A percentile compares a stretch with the other conserved stretches of the same genome.
phyloP scores from a whole-genome alignment of 1,140 invertebrate species.

The Drosophila insularis region DNA sequence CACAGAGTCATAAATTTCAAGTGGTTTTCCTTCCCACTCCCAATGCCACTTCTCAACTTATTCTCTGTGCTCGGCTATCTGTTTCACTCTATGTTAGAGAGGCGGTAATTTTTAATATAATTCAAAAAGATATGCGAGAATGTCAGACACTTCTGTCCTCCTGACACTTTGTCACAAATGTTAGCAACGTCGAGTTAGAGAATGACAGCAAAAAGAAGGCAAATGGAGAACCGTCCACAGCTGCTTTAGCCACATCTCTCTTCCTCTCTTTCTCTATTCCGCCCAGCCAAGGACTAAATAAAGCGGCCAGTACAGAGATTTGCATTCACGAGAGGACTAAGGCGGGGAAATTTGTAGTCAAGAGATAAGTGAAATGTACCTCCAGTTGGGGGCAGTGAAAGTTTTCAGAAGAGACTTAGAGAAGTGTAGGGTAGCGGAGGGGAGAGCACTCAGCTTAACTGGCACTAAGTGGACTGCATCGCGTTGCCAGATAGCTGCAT shows the following conservation, averaged over 20 bases:
- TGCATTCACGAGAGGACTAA: slow-evolving; percentile 36
- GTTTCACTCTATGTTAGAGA: slow-evolving; percentile 18
- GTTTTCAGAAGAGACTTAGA: slow-evolving; percentile 19
- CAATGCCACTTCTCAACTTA: not conserved
- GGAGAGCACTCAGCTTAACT: slow-evolving; percentile 48
- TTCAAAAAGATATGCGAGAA: slow-evolving; percentile 65
- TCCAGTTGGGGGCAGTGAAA: slow-evolving; percentile 51
- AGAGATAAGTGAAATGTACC: slow-evolving; percentile 53
- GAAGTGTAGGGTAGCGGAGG: not conserved
- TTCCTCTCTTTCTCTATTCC: not conserved
- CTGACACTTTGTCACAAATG: slow-evolving; percentile 74
- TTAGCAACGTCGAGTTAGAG: slow-evolving; percentile 49
- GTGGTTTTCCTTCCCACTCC: slow-evolving; percentile 27
- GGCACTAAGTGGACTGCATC: slow-evolving; percentile 77
- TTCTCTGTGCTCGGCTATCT: not conserved
- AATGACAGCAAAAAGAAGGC: slow-evolving; percentile 34
- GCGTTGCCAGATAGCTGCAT: slow-evolving; percentile 72
- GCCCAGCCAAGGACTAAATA: slow-evolving; percentile 50
- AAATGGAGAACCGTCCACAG: slow-evolving; percentile 15
- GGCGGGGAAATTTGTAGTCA: slow-evolving; percentile 29
- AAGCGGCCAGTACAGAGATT: slow-evolving; percentile 49
- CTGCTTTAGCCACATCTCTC: slow-evolving; percentile 19
- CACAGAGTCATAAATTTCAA: slow-evolving; percentile 70
- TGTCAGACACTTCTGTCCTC: slow-evolving; percentile 58
- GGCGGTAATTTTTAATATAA: slow-evolving; percentile 75